A percentile compares a stretch with the other conserved stretches of the same genome.
phyloP scores from a whole-genome alignment of 2,797 vertebrate genomes.

The Rhinophrynus dorsalis region DNA sequence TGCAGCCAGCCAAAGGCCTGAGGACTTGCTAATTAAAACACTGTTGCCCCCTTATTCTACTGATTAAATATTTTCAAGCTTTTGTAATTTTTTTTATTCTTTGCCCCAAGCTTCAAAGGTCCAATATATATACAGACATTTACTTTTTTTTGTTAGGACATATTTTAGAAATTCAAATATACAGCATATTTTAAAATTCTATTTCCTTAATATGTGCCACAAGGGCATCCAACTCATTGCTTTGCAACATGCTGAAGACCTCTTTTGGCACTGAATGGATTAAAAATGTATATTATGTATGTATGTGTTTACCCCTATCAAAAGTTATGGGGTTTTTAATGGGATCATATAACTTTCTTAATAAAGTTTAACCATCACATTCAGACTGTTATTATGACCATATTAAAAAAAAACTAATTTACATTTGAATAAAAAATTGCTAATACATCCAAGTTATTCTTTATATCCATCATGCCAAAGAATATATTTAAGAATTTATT shows the following conservation, averaged over 20 bases:
- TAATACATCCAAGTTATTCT: slow-evolving; percentile 31
- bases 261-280: too few relatives aligned
- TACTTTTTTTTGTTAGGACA: slow-evolving; percentile 75
- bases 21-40: slow-evolving; percentile 96
- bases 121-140: slow-evolving; percentile 74
- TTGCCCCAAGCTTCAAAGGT: slow-evolving; percentile 83
- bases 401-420: slow-evolving; percentile 27
- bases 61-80: slow-evolving; percentile 98
- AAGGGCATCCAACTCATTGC: too few relatives aligned
- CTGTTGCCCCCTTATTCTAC: slow-evolving; percentile 90
- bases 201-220: too few relatives aligned
- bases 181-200: too few relatives aligned
- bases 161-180: slow-evolving; percentile 66
- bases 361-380: slow-evolving; percentile 40
- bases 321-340: slow-evolving; percentile 60
- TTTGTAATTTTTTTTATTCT: slow-evolving; percentile 93
- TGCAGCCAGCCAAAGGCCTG: slow-evolving; percentile 83
- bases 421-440: slow-evolving; percentile 22
- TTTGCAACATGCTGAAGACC: too few relatives aligned
- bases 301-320: too few relatives aligned
- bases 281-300: too few relatives aligned
- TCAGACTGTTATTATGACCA: slow-evolving; percentile 33
- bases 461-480: slow-evolving; percentile 35
- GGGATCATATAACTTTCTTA: slow-evolving; percentile 53
- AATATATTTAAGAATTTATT: slow-evolving; percentile 27